Conservation (phyloP, 2,888 invertebrate genomes). For the Apamea anceps region DNA sequence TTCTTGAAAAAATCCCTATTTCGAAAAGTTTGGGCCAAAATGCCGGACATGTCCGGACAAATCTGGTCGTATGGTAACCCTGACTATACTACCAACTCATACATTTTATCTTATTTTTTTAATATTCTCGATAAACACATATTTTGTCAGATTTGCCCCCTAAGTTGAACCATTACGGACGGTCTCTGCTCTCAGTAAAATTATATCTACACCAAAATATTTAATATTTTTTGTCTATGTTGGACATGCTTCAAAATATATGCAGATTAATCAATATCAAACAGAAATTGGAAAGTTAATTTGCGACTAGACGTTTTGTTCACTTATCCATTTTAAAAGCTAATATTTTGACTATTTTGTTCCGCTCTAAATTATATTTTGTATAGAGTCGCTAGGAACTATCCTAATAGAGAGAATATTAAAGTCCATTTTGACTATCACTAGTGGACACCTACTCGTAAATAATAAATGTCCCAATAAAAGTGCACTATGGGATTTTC, state of each 20-base stretch:
- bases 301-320: neutral
- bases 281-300: neutral
- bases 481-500: neutral
- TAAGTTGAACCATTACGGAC: neutral
- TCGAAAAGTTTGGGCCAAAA: neutral
- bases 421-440: neutral
- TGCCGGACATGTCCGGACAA: neutral
- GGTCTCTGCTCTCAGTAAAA: neutral
- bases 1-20: neutral
- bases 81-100: neutral
- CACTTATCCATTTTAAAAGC: neutral
- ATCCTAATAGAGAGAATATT: neutral
- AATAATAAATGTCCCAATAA: neutral
- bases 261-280: neutral
- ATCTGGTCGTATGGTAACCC: neutral
- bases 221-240: neutral
- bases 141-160: neutral
- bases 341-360: neutral
- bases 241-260: neutral
- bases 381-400: no score
- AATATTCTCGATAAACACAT: neutral
- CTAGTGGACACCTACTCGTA: no score
- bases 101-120: neutral
- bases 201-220: neutral
- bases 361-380: neutral